phyloP scores from a whole-genome alignment of 2,797 vertebrate species.

The Siniperca undulata region DNA sequence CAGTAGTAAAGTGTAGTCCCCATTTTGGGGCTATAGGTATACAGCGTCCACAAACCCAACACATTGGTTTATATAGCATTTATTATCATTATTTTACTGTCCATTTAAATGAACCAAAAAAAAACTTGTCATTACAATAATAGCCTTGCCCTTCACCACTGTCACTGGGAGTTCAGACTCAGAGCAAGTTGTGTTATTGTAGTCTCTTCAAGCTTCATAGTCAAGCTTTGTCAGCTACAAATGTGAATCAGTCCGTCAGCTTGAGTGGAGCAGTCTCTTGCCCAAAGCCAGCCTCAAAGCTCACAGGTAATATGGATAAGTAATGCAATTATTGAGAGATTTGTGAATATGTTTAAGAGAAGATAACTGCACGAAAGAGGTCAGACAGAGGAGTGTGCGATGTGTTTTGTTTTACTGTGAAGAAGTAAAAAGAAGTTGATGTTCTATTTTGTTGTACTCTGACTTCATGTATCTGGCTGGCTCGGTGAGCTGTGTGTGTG shows the following conservation, averaged over 20 bases:
- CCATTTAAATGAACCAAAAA: constrained; percentile 67
- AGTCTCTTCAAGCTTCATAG: constrained; percentile 23
- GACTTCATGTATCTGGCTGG: constrained; percentile 19
- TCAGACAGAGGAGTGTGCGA: constrained; percentile 30
- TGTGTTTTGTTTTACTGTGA: constrained; percentile 25
- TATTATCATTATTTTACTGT: constrained; percentile 54
- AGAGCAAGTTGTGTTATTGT: constrained; percentile 21
- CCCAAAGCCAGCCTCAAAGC: constrained; percentile 25
- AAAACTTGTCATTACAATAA: constrained; percentile 56
- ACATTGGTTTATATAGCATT: constrained; percentile 74
- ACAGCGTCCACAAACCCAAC: constrained; percentile 75
- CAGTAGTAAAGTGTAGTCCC: constrained; percentile 72
- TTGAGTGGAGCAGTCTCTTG: constrained; percentile 1
- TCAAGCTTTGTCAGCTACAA: constrained; percentile 11
- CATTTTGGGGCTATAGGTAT: constrained; percentile 61
- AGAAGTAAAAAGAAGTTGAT: constrained; percentile 11
- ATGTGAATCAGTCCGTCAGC: constrained; percentile 20
- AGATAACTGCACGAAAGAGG: constrained; percentile 24
- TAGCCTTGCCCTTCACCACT: constrained; percentile 12
- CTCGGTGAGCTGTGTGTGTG: constrained; percentile 3
- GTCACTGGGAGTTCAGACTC: constrained; percentile 15
- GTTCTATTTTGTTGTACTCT: constrained; percentile 9
- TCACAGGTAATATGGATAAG: constrained; percentile 40
- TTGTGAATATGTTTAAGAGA: constrained; percentile 24
- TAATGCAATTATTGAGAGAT: constrained; percentile 21